Percentiles rank a stretch among this genome's conserved stretches.
Conservation (phyloP, 2,797 vertebrate genomes). For the Siniperca obscura region DNA sequence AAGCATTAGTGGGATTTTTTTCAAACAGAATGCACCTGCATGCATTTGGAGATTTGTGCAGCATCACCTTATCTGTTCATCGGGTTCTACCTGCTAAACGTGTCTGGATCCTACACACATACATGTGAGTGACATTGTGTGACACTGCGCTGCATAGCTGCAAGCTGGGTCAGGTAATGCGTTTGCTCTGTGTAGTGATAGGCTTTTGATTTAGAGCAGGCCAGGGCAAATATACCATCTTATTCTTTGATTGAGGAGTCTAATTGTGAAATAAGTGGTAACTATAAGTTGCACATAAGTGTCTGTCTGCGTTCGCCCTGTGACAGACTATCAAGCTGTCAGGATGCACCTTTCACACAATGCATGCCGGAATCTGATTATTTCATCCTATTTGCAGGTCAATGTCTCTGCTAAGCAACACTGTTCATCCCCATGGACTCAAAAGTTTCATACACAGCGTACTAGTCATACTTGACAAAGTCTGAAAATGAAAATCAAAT, state of each 20-base stretch:
- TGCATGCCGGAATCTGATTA: background rate
- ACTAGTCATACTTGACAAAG: constrained; percentile 6
- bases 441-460: background rate
- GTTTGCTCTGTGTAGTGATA: background rate
- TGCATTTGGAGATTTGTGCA: background rate
- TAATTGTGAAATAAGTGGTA: background rate
- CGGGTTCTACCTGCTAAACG: constrained; percentile 39
- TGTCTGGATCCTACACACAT: background rate
- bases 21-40: background rate
- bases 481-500: constrained; percentile 3
- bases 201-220: background rate
- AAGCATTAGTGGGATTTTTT: background rate
- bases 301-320: background rate
- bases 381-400: background rate
- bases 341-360: background rate
- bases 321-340: background rate
- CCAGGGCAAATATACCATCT: constrained; percentile 9
- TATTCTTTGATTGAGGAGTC: background rate
- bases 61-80: constrained; percentile 16
- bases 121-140: constrained; percentile 12
- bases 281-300: background rate
- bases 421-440: background rate
- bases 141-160: background rate
- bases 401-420: background rate
- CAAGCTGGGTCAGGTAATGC: background rate